Base-by-base conservation (phyloP, 2,888 invertebrate genomes). In the Aporophyla lueneburgensis region DNA sequence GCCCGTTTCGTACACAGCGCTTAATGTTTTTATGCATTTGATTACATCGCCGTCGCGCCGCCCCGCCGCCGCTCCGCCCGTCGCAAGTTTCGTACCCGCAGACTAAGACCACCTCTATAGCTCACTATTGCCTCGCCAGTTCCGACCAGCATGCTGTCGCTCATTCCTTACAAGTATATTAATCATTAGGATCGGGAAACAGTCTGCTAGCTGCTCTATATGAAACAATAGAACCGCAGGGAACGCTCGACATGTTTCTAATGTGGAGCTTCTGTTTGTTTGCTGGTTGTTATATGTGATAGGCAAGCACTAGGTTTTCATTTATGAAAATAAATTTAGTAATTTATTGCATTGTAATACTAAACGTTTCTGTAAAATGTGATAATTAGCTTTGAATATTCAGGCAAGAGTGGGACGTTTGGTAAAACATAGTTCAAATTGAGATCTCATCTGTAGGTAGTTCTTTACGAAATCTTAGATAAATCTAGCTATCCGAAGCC, bases 381-480 rank as follows among this genome's bases (percentile, higher is more conserved):
- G 96, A 96, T 96, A 87, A 94, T 94, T 93, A 92, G 91, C 92
- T 93, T 93, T 93, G 94, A 93, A 93, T 90, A 81, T 93, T 92
- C 93, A 93, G 90, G 88, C 91, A 90, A 89, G 87, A 88, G 91
- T 88, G 90, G 92, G 89, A 93, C 93, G 94, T 94, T 95, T 93
- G 92, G 91, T 94, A 91, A 93, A 94, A 91, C 92, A 94, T 94
- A 96, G 96, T 96, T 96, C 95, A 96, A 96, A 96, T 94, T 94
- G 92, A 95, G 96, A 96, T 96, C 96, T 96, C 96, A 96, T 93
- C 93, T 91, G 93, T 96, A 96, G 94, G 92, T 95, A 95, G 94
- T 95, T 94, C 92, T 93, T 93, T 93, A 95, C 92, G 91, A 94
- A 95, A 93, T 92, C 92, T 95, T 94, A 95, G 94, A 92, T 94